Conservation (phyloP, 2,113 vertebrate species). For the rat (Rattus norvegicus) region DNA sequence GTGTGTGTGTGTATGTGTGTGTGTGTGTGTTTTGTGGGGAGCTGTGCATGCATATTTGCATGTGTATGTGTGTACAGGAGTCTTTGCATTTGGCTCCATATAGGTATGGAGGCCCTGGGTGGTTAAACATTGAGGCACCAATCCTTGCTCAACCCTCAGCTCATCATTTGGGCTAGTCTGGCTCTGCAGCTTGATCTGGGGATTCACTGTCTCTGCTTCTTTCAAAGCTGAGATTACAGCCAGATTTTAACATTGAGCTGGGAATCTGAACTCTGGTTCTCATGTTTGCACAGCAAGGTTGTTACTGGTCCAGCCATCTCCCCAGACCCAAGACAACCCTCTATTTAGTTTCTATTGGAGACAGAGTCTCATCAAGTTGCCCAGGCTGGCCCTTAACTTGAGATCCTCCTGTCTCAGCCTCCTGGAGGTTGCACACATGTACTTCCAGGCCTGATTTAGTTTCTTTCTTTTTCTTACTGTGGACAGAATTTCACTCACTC, state of each 20-base stretch:
- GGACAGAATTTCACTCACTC: background rate
- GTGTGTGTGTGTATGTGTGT: background rate
- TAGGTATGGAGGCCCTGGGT: background rate
- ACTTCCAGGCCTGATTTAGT: background rate
- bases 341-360: background rate
- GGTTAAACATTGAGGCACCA: background rate
- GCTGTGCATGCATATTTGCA: background rate
- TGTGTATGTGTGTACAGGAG: background rate
- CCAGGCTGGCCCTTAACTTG: background rate
- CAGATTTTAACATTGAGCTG: background rate
- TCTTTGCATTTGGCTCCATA: background rate
- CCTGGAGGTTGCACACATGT: background rate
- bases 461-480: background rate
- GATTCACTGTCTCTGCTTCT: background rate
- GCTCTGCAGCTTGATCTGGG: background rate
- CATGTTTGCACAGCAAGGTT: background rate
- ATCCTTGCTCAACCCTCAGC: background rate
- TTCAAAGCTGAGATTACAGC: background rate
- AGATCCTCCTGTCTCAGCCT: background rate
- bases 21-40: background rate
- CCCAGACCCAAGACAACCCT: background rate
- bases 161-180: background rate
- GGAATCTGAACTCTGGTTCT: background rate
- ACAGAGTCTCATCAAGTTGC: background rate
- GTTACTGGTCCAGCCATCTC: background rate